These are phyloP conservation scores for Drosophila aff. DNA, from an alignment of 1,140 invertebrate genomes.

Conservation along the genomic window DNA sequence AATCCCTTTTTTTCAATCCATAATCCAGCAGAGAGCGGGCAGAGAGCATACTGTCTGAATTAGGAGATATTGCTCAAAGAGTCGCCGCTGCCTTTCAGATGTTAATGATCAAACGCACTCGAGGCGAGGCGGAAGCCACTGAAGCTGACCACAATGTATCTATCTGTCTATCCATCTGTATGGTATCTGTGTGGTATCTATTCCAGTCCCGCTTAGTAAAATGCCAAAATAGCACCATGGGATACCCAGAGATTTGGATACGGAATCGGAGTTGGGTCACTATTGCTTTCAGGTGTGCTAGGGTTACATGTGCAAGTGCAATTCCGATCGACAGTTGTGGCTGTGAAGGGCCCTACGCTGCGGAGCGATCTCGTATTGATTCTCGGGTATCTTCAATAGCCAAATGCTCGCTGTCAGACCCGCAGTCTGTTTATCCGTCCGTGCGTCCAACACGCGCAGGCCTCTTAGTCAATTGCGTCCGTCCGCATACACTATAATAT, in stretches of 20 bases:
- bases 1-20: neutral
- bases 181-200: conserved; percentile 15
- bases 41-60: conserved; percentile 12
- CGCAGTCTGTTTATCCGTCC: conserved; percentile 56
- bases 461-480: conserved; percentile 59
- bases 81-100: conserved; percentile 32
- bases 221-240: conserved; percentile 34
- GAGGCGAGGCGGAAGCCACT: conserved; percentile 42
- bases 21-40: neutral
- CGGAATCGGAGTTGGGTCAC: neutral
- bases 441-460: conserved; percentile 68
- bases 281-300: conserved; percentile 4
- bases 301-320: conserved; percentile 28
- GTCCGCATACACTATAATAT: conserved; percentile 7
- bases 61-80: conserved; percentile 34
- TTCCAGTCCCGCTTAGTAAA: conserved; percentile 26
- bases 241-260: neutral
- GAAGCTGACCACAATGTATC: conserved; percentile 58
- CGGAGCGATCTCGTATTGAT: conserved; percentile 6
- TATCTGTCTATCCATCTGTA: conserved; percentile 15
- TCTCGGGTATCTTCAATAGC: conserved; percentile 21
- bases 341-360: conserved; percentile 27
- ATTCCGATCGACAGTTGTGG: neutral
- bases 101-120: conserved; percentile 67
- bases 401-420: conserved; percentile 43